phyloP scores from a whole-genome alignment of 1,140 invertebrate genomes.

The Drosophila bocki region DNA sequence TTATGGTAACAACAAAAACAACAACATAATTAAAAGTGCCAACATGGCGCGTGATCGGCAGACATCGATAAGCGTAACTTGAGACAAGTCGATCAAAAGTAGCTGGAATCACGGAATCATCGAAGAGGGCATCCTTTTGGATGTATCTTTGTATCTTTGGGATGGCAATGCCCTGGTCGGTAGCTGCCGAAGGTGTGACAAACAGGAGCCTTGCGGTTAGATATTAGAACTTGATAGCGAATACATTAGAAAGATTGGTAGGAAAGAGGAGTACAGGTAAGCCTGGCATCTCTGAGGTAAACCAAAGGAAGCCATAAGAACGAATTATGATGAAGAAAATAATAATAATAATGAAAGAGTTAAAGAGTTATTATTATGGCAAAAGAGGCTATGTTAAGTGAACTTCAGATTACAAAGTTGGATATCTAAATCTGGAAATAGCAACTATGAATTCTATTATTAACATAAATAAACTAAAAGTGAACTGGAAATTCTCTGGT shows the following conservation, averaged over 20 bases:
- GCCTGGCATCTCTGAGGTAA: constrained; percentile 14
- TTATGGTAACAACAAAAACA: constrained; percentile 3
- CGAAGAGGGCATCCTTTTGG: constrained; percentile 17
- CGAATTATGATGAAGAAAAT: not conserved
- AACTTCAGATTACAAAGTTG: not conserved
- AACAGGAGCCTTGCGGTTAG: constrained; percentile 56
- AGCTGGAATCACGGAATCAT: constrained; percentile 16
- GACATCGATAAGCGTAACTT: constrained; percentile 69
- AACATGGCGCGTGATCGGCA: constrained; percentile 80
- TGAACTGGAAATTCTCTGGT: too few species aligned
- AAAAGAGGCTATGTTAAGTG: not conserved
- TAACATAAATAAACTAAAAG: not conserved
- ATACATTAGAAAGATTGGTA: constrained; percentile 29
- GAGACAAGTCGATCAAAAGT: constrained; percentile 43
- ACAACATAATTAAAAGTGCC: constrained; percentile 79
- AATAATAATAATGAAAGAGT: not conserved
- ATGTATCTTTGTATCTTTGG: not conserved
- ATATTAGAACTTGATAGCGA: constrained; percentile 43
- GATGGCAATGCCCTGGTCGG: not conserved
- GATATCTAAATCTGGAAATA: not conserved
- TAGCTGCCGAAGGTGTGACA: constrained; percentile 36
- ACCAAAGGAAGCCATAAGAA: constrained; percentile 13
- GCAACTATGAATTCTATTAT: not conserved
- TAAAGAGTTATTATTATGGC: not conserved
- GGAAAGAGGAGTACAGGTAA: not conserved